Evolutionary conservation across 2,113 vertebrate genomes (phyloP), one percentile per base, ranked within the genome.

Genomic region (Dipodomys merriami): DNA sequence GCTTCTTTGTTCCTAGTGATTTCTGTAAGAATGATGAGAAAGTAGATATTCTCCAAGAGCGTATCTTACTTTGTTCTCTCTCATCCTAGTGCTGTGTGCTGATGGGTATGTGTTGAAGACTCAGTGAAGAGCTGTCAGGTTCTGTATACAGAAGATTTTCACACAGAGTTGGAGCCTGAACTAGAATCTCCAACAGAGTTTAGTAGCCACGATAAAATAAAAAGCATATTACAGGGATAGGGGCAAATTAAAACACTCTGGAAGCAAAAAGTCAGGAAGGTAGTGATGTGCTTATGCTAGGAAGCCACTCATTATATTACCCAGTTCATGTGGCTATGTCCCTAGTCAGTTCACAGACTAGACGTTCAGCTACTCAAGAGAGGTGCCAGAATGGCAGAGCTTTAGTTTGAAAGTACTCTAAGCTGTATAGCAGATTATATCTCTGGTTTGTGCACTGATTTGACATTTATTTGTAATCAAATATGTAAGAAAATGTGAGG

Each of bases 21-120:
- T 2, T 85, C 30, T 13, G 44, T 16, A 49, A 27, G 8, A 68
- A 9, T n/a, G 5, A 35, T 23, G 46, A 88, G 22, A 81, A 85
- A 27, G 15, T 18, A 86, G 22, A 65, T 46, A 46, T 76, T 69
- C 49, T 57, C 0, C 72, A 53, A 16, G 10, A 33, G 11, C 35
- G 72, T 69, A 30, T 68, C 73, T 78, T 6, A 53, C 11, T 13
- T 64, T 53, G 19, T 29, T 44, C n/a, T 76, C 3, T 82, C 62
- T 69, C 65, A 73, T 27, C 5, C 23, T 39, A 27, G 1, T 0
- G 0, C 6, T 73, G 25, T 3, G 1, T 29, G 2, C 2, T 2
- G 19, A 83, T 29, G 10, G 27, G 19, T 39, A 39, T 39, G 39
- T 0, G 11, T 8, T 39, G 44, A 27, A 60, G 25, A 44, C 2